These are phyloP conservation scores for Pollenia amentaria DNA, from an alignment of 2,888 invertebrate genomes.

Conservation along the genomic window DNA sequence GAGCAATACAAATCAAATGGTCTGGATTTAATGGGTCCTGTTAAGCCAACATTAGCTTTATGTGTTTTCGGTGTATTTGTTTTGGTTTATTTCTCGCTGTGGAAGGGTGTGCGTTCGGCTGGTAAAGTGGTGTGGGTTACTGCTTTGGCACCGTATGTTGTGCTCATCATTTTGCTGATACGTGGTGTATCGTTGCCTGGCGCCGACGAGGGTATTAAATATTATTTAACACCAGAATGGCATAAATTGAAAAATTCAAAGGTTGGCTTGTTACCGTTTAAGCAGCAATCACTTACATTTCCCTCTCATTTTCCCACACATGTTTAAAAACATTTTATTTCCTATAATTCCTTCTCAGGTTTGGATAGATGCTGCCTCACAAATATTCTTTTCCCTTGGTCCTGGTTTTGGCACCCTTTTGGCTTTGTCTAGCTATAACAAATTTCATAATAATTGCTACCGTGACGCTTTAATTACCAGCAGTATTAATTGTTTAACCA, in stretches of 20 bases:
- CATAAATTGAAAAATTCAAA: constrained; percentile 91
- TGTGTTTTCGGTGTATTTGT: constrained; percentile 96
- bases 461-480: constrained; percentile 96
- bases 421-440: constrained; percentile 96
- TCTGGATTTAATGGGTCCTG: constrained; percentile 93
- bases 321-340: not conserved
- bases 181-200: constrained; percentile 94
- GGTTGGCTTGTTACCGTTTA: constrained; percentile 84
- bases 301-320: not conserved
- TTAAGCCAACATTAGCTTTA: constrained; percentile 94
- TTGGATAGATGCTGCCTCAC: constrained; percentile 97
- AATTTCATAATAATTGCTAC: constrained; percentile 95
- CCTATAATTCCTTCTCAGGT: constrained; percentile 86
- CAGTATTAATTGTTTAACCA: constrained; percentile 95
- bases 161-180: constrained; percentile 92
- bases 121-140: constrained; percentile 99
- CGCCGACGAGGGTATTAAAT: constrained; percentile 92
- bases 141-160: constrained; percentile 95
- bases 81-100: constrained; percentile 97
- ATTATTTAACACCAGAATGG: constrained; percentile 96
- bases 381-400: constrained; percentile 96
- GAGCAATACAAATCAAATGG: constrained; percentile 93
- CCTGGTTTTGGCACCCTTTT: constrained; percentile 96
- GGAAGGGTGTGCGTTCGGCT: constrained; percentile 97
- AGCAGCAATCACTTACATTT: not conserved